phyloP scores from a whole-genome alignment of 2,888 invertebrate genomes.

The Carpatolechia fugitivella region DNA sequence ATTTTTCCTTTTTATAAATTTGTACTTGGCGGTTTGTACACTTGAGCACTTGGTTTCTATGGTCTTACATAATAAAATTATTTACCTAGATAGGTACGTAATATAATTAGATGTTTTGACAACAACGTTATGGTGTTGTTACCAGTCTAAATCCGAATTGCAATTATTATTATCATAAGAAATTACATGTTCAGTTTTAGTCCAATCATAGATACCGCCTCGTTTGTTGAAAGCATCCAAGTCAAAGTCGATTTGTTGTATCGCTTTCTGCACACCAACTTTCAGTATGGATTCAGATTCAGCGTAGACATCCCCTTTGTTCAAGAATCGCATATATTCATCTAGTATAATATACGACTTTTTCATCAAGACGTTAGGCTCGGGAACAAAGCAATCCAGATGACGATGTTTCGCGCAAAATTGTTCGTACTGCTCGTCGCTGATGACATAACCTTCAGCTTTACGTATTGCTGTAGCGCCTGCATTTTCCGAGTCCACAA shows the following conservation, averaged over 20 bases:
- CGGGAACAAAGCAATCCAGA: conserved; percentile 13
- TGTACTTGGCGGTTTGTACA: too few species aligned
- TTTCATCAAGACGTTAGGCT: conserved; percentile 15
- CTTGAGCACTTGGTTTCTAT: too few species aligned
- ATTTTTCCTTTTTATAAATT: too few species aligned
- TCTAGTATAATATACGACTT: conserved; percentile 16
- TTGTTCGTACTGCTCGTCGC: conserved; percentile 2
- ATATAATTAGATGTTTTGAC: too few species aligned
- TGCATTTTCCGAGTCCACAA: conserved; percentile 15
- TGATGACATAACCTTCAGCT: conserved; percentile 3
- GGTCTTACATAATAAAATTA: too few species aligned
- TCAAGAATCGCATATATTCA: conserved; percentile 16
- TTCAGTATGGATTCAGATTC: conserved; percentile 11
- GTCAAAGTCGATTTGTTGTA: conserved; percentile 9
- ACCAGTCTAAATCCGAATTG: too few species aligned
- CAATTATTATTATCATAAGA: too few species aligned
- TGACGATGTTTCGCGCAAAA: conserved; percentile 14
- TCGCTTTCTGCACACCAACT: conserved; percentile 5
- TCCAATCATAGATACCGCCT: conserved; percentile 7
- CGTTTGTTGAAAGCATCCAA: conserved; percentile 4
- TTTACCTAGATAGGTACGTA: too few species aligned
- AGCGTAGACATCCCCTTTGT: conserved; percentile 14
- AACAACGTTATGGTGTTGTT: too few species aligned
- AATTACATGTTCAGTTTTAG: conserved; percentile 5
- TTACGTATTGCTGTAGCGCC: conserved; percentile 5